Evolutionary conservation across 92 coral and sea anemone genomes (phyloP), one percentile per base, ranked within the genome.

Genomic region (Galaxea fascicularis): DNA sequence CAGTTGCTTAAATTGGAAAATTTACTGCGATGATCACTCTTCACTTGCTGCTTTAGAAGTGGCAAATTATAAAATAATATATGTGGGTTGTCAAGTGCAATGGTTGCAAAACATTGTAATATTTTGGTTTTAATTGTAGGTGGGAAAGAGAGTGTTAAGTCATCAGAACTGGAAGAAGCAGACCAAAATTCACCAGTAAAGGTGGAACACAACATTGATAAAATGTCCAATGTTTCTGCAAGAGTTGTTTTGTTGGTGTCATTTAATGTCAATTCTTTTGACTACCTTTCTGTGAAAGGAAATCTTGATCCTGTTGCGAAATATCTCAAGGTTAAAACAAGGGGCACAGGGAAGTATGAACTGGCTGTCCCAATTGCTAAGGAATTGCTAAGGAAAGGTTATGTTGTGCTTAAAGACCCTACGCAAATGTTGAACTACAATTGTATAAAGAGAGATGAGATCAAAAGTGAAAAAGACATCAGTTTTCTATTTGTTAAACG

Each of bases 301-400:
- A 65, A 84, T 51, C 82, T 84, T 29, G 17, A 74, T 17, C 76
- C 82, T 30, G 53, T 84, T 47, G 82, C 82, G 14, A 84, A 75
- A 31, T 53, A 74, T 67, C 88, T 84, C 14, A 75, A 84, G 26
- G 77, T 76, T 18, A 85, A 85, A 54, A 65, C 76, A 29, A 29
- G 88, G 62, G 88, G 83, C 46, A 49, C 76, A 70, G 88, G 83
- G 6, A 85, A 85, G 49, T 85, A 85, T 71, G 80, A 85, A 46
- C 76, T 85, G 83, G 88, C 83, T 18, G 22, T 28, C 25, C 76
- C 53, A 24, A 84, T 84, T 28, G 82, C 82, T 25, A 74, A 73
- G 73, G 74, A 74, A 29, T 74, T 84, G 53, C 15, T 84, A 73
- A 84, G 52, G 52, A 26, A 74, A 58, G 74, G 67, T 10, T 44